Evolutionary conservation across 2,888 invertebrate species (phyloP).

Genomic region (Harpalus rubripes): DNA sequence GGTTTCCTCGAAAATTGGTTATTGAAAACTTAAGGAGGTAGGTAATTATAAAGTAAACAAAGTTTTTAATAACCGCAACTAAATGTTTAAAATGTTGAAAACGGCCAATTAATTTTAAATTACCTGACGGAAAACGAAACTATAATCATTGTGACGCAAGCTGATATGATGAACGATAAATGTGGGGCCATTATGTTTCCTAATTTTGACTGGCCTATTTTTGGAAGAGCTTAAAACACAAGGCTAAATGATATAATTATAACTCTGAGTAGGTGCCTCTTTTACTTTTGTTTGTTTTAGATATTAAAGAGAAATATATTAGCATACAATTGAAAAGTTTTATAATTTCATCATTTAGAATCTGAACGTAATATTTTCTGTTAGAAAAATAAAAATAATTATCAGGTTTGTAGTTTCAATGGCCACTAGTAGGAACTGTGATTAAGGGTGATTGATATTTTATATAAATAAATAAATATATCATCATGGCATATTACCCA

Average conservation of each 20-base stretch:
- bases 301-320: neutral
- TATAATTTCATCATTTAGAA: neutral
- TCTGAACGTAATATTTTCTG: neutral
- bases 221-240: neutral
- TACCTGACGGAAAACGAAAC: constrained; percentile 40
- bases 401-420: neutral
- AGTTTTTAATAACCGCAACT: constrained; percentile 44
- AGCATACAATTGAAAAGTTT: neutral
- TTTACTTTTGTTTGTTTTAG: neutral
- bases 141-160: constrained; percentile 13
- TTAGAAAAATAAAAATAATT: neutral
- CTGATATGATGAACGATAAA: neutral
- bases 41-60: constrained; percentile 49
- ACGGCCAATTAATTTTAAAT: constrained; percentile 33
- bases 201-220: neutral
- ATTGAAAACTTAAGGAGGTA: constrained; percentile 51
- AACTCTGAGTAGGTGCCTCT: neutral
- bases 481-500: too few relatives aligned
- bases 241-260: neutral
- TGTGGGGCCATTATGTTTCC: constrained; percentile 2
- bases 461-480: too few relatives aligned
- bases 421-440: too few relatives aligned
- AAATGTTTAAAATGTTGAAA: constrained; percentile 43
- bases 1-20: constrained; percentile 52
- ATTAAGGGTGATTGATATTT: too few relatives aligned